Percentiles rank a stretch among this genome's conserved stretches.
Conservation (phyloP, 1,140 invertebrate species). For the Ptiloglossa arizonensis region DNA sequence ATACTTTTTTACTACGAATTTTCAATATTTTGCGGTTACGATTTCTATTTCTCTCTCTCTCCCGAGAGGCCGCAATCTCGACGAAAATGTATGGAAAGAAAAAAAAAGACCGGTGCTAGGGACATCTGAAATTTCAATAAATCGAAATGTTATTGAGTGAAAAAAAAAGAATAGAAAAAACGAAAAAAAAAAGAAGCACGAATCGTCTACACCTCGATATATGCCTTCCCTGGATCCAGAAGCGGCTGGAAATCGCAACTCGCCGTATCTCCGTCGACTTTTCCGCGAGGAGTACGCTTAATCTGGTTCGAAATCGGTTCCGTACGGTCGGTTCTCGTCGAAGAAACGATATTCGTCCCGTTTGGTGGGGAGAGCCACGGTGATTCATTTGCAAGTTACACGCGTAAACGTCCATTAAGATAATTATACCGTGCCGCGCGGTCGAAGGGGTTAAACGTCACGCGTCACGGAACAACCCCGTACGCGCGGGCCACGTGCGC, state of each 20-base stretch:
- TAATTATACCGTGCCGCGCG: constrained; percentile 26
- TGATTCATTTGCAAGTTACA: constrained; percentile 33
- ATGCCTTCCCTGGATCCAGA: constrained; percentile 15
- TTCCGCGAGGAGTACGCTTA: no score
- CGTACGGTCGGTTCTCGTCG: no score
- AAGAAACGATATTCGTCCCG: neutral
- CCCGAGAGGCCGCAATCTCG: neutral
- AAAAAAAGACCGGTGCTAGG: neutral
- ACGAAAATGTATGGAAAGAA: no score
- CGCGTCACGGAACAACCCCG: constrained; percentile 25
- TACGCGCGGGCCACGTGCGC: neutral
- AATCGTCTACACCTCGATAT: constrained; percentile 22
- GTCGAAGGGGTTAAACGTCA: constrained; percentile 25
- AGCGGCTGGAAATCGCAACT: no score
- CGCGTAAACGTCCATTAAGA: constrained; percentile 48
- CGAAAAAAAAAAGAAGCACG: no score
- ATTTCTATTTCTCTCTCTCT: no score
- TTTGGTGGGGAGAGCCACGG: no score
- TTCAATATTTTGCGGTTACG: no score
- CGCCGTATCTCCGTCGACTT: no score
- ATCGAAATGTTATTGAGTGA: neutral
- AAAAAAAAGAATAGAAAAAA: no score
- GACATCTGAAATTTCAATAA: constrained; percentile 10
- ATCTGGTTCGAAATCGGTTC: no score
- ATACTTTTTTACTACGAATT: no score